Evolutionary conservation across 2,113 vertebrate species (phyloP).

Genomic region (Percopsis transmontana): DNA sequence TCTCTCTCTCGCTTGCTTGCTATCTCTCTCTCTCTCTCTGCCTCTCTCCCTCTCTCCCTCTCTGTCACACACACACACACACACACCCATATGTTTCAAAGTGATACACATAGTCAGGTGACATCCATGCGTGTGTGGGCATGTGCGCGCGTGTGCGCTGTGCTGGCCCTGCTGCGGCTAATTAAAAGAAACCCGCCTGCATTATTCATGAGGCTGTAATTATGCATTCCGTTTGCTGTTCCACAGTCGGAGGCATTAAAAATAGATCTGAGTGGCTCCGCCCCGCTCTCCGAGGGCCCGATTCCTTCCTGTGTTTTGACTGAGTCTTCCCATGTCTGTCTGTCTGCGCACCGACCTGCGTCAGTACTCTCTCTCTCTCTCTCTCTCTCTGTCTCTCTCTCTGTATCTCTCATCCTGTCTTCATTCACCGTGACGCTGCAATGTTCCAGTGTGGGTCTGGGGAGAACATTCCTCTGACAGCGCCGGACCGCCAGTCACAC

Average conservation of each 20-base stretch:
- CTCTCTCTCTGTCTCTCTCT: constrained; percentile 27
- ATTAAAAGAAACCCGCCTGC: constrained; percentile 71
- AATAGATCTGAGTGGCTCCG: constrained; percentile 73
- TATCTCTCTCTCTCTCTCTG: constrained; percentile 54
- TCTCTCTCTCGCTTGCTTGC: no score
- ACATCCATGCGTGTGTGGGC: neutral
- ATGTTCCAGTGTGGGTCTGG: constrained; percentile 52
- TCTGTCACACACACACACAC: constrained; percentile 31
- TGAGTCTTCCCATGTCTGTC: constrained; percentile 29
- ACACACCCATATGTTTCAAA: constrained; percentile 19
- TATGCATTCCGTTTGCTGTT: constrained; percentile 78
- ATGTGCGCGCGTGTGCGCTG: constrained; percentile 55
- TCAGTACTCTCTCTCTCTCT: constrained; percentile 43
- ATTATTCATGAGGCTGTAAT: constrained; percentile 75
- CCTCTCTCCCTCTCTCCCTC: constrained; percentile 31
- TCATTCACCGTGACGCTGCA: constrained; percentile 26
- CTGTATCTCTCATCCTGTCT: constrained; percentile 15
- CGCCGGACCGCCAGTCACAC: constrained; percentile 56
- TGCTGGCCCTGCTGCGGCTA: constrained; percentile 63
- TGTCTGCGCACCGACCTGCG: no score
- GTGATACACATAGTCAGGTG: no score
- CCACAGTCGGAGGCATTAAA: constrained; percentile 74
- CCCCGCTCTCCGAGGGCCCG: constrained; percentile 55
- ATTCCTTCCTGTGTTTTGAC: constrained; percentile 60
- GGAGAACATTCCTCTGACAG: constrained; percentile 66